A percentile compares a stretch with the other conserved stretches of the same genome.
These are phyloP conservation scores for Rhombomys opimus DNA, from an alignment of 2,113 vertebrate genomes.

Conservation along the genomic window DNA sequence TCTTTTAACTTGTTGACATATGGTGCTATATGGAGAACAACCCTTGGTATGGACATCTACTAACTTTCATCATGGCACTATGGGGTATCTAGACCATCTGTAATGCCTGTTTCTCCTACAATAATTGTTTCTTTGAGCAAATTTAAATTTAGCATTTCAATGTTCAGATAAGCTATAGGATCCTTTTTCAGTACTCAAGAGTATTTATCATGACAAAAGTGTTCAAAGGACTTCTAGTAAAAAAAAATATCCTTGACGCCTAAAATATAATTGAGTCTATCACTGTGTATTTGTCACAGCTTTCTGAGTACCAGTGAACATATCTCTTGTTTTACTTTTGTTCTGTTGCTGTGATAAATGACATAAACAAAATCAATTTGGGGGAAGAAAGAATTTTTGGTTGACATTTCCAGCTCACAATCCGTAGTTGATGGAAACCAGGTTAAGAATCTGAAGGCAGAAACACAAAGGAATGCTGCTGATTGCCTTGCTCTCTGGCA, in stretches of 20 bases:
- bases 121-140: neutral
- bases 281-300: neutral
- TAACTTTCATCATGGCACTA: neutral
- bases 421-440: neutral
- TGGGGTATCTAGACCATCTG: neutral
- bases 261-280: neutral
- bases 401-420: neutral
- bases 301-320: neutral
- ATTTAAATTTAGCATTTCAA: conserved; percentile 32
- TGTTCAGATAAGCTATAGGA: neutral
- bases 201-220: neutral
- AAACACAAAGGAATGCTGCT: neutral
- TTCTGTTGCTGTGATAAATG: neutral
- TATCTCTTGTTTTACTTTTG: neutral
- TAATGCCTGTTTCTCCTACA: neutral
- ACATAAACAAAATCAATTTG: neutral
- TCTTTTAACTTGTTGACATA: neutral
- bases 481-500: neutral
- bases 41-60: no score
- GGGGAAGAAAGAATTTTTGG: neutral
- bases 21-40: neutral
- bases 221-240: neutral
- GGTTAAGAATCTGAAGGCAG: neutral
- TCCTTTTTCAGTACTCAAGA: neutral
- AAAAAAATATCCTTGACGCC: neutral